phyloP scores from a whole-genome alignment of 2,888 invertebrate species.

The Toxonevra muliebris region DNA sequence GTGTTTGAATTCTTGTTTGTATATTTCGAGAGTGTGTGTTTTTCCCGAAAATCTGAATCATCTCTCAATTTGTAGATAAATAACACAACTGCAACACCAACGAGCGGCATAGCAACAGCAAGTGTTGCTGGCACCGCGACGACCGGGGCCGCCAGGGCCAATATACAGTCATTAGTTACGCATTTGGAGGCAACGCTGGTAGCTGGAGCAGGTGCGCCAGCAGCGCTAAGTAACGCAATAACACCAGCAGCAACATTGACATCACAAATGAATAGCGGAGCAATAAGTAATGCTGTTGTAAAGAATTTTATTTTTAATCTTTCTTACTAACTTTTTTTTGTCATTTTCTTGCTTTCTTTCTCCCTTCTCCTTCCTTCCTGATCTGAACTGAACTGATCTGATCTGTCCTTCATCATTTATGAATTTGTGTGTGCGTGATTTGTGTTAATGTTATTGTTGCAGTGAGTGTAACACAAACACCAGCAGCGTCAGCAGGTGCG shows the following conservation, averaged over 20 bases:
- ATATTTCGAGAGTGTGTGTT: too few species aligned
- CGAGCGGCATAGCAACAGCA: constrained; percentile 36
- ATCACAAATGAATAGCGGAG: constrained; percentile 33
- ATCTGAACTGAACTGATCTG: constrained; percentile 8
- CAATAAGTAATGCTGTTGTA: constrained; percentile 35
- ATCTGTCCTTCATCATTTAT: constrained; percentile 25
- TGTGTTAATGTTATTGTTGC: constrained; percentile 6
- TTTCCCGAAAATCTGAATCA: constrained; percentile 20
- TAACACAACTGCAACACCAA: constrained; percentile 45
- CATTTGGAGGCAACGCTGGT: constrained; percentile 44
- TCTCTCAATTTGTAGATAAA: constrained; percentile 48
- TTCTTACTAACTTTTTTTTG: constrained; percentile 35
- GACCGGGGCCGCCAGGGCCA: constrained; percentile 46
- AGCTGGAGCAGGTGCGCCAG: constrained; percentile 39
- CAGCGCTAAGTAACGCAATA: constrained; percentile 14
- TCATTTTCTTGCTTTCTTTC: constrained; percentile 28
- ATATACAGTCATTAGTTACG: constrained; percentile 40
- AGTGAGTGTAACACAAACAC: constrained; percentile 44
- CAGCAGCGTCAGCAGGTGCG: constrained; percentile 27
- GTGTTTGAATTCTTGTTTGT: constrained; percentile 4
- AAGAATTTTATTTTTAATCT: constrained; percentile 6
- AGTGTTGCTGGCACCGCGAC: constrained; percentile 51
- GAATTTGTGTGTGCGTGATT: constrained; percentile 26
- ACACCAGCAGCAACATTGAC: constrained; percentile 23
- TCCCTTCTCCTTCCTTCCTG: constrained; percentile 20